Percentiles rank a stretch among this genome's conserved stretches.
phyloP scores from a whole-genome alignment of 2,797 vertebrate species.

The Chromobotia macracanthus region DNA sequence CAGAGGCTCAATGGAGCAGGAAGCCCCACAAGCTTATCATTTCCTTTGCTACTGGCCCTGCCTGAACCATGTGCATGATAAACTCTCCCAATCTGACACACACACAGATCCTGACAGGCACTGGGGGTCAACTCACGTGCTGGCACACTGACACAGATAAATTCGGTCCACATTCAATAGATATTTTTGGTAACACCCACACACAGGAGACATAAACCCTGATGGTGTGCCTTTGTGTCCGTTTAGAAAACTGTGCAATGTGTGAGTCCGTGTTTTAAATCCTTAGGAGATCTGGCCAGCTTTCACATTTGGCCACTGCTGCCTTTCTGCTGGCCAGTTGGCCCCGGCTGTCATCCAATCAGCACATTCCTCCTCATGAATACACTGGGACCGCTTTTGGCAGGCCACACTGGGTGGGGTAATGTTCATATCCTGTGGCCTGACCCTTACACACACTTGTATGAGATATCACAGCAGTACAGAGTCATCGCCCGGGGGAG shows the following conservation, averaged over 20 bases:
- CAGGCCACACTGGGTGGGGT: slow-evolving; percentile 75
- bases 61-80: slow-evolving; percentile 12
- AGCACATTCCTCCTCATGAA: slow-evolving; percentile 79
- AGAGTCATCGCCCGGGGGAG: neutral
- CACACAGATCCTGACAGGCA: slow-evolving; percentile 11
- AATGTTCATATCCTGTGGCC: slow-evolving; percentile 79
- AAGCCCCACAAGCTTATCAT: slow-evolving; percentile 59
- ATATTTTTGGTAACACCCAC: slow-evolving; percentile 19
- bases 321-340: slow-evolving; percentile 70
- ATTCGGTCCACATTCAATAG: slow-evolving; percentile 21
- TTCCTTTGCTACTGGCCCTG: slow-evolving; percentile 51
- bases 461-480: slow-evolving; percentile 28
- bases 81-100: slow-evolving; percentile 9
- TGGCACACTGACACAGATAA: slow-evolving; percentile 53
- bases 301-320: slow-evolving; percentile 63
- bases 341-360: slow-evolving; percentile 74
- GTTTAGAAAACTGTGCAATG: slow-evolving; percentile 17
- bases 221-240: slow-evolving; percentile 59
- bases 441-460: slow-evolving; percentile 69
- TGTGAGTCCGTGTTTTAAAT: slow-evolving; percentile 21
- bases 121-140: slow-evolving; percentile 15
- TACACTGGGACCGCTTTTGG: slow-evolving; percentile 74
- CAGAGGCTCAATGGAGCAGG: slow-evolving; percentile 55
- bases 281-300: slow-evolving; percentile 50
- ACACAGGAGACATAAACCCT: slow-evolving; percentile 37